Percentiles rank a stretch among this genome's conserved stretches.
Conservation (phyloP, 2,113 vertebrate genomes). For the Cyanistes caeruleus region DNA sequence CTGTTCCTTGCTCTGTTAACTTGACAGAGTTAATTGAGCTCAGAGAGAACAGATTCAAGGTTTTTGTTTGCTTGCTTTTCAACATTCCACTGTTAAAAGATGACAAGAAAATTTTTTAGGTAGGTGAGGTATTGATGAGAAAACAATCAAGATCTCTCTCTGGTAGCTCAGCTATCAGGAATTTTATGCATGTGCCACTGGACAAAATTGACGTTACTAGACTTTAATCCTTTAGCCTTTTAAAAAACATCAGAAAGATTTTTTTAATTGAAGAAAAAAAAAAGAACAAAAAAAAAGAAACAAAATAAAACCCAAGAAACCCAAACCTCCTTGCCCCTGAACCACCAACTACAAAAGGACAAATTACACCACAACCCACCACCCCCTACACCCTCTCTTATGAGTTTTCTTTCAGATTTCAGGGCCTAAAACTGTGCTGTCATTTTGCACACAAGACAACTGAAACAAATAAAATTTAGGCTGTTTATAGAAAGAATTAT, state of each 20-base stretch:
- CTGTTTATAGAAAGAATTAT: neutral
- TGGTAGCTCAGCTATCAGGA: neutral
- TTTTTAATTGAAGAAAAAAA: neutral
- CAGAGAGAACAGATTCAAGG: neutral
- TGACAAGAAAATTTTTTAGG: neutral
- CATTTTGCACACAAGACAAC: neutral
- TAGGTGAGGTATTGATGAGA: neutral
- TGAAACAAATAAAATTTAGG: neutral
- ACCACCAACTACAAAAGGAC: rapidly evolving
- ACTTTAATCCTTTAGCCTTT: neutral
- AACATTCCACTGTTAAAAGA: neutral
- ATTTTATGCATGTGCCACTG: neutral
- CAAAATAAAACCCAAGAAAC: too few relatives aligned
- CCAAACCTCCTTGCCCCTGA: neutral
- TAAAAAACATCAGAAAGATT: neutral
- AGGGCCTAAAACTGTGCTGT: neutral
- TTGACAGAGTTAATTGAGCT: neutral
- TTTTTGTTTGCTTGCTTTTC: neutral
- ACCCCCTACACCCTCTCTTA: rapidly evolving
- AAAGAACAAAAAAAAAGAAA: neutral
- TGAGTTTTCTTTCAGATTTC: neutral
- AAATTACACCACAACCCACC: neutral
- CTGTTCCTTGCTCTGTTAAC: neutral
- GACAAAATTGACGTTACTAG: neutral
- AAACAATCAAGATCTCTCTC: neutral